phyloP scores from a whole-genome alignment of 2,797 vertebrate species.

The Acrossocheilus fasciatus region DNA sequence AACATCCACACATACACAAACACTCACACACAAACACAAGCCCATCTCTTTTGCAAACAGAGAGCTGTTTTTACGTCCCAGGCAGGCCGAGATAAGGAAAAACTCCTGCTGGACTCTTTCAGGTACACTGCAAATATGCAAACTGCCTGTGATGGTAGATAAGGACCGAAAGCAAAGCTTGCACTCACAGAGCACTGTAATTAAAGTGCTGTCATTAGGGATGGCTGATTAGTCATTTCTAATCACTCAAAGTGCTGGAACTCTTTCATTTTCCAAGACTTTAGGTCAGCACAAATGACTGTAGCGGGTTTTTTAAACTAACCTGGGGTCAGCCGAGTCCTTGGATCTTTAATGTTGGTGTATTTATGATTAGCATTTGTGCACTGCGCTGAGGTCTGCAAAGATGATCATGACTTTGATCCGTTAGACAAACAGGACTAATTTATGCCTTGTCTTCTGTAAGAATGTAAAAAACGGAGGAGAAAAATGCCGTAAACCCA shows the following conservation, averaged over 20 bases:
- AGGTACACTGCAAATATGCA: slow-evolving; percentile 69
- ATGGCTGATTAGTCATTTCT: slow-evolving; percentile 60
- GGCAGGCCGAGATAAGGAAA: slow-evolving; percentile 54
- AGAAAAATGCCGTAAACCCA: slow-evolving; percentile 33
- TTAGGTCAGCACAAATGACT: slow-evolving; percentile 50
- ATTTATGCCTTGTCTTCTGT: slow-evolving; percentile 48
- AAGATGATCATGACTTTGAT: slow-evolving; percentile 45
- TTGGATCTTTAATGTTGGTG: slow-evolving; percentile 47
- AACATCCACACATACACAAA: slow-evolving; percentile 40
- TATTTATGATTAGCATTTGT: slow-evolving; percentile 51
- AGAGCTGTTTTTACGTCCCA: slow-evolving; percentile 48
- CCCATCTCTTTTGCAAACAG: slow-evolving; percentile 45
- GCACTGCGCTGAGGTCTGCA: slow-evolving; percentile 31
- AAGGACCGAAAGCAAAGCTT: slow-evolving; percentile 50
- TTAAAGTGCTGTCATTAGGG: slow-evolving; percentile 64
- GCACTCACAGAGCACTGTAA: slow-evolving; percentile 55
- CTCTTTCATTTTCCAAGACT: slow-evolving; percentile 59
- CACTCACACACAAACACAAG: slow-evolving; percentile 32
- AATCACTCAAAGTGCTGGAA: slow-evolving; percentile 57
- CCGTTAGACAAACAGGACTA: slow-evolving; percentile 40
- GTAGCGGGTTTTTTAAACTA: background rate
- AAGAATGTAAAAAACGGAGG: slow-evolving; percentile 35
- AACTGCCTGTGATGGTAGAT: slow-evolving; percentile 62
- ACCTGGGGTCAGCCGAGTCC: slow-evolving; percentile 48
- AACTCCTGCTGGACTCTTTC: slow-evolving; percentile 57